These are phyloP conservation scores for Pandion haliaetus DNA, from an alignment of 2,113 vertebrate genomes.

Conservation along the genomic window DNA sequence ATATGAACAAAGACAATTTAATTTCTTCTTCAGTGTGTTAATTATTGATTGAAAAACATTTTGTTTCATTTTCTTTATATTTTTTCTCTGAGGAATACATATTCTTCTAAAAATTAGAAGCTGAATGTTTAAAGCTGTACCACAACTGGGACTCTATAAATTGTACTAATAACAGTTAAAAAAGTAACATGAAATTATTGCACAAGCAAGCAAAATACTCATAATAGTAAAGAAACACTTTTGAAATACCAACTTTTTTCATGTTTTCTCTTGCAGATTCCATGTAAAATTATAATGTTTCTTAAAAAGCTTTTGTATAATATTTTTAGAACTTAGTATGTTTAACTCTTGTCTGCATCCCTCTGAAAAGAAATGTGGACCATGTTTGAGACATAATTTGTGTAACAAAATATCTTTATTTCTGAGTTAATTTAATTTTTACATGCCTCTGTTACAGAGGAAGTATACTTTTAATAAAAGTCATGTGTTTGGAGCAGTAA, in stretches of 20 bases:
- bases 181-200: background rate
- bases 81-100: background rate
- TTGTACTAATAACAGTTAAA: background rate
- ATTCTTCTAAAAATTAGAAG: background rate
- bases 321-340: background rate
- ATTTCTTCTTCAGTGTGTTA: background rate
- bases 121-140: background rate
- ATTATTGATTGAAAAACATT: background rate
- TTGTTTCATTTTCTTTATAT: background rate
- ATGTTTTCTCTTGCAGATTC: background rate
- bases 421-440: conserved; percentile 65
- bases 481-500: conserved; percentile 39
- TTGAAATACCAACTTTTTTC: background rate
- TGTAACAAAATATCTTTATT: conserved; percentile 66
- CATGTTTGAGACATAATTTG: conserved; percentile 45
- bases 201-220: background rate
- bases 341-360: background rate
- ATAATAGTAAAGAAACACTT: background rate
- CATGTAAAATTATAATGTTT: background rate
- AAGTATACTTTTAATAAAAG: conserved; percentile 59
- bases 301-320: background rate
- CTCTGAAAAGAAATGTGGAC: conserved; percentile 40
- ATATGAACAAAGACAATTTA: background rate
- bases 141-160: background rate
- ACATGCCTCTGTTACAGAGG: conserved; percentile 42